Base-by-base conservation (phyloP, 2,797 vertebrate genomes). In the Falco naumanni region DNA sequence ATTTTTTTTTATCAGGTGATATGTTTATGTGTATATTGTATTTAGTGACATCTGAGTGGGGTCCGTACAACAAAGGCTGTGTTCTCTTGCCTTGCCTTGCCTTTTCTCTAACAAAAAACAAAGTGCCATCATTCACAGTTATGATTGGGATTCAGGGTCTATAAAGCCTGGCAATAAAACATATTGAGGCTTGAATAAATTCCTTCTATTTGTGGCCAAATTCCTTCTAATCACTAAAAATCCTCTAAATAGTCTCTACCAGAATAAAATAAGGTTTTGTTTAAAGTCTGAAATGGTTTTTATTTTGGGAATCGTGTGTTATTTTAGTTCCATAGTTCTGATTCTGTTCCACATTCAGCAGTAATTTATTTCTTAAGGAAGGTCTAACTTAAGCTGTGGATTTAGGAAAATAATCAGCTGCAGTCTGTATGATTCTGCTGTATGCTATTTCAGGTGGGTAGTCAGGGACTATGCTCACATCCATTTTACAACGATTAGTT, bases 341-440 rank as follows among this genome's bases (percentile, higher is more conserved):
- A 89, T 82, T 89, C 60, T 89, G 34, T 59, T 89, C 43, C n/a
- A 83, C 92, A 83, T 95, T 93, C 78, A 90, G 45, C 53, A 91
- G 60, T 53, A 91, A 68, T 92, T 93, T 87, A 74, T 79, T 91
- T 94, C 71, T 89, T 80, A 92, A 90, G 37, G 33, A 74, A 95
- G 20, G 16, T 57, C 68, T 88, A 76, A 48, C 33, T 84, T 88
- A 75, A 75, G 16, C 64, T 88, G 25, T 60, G n/a, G 34, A 28
- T 84, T 93, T 92, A 87, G 60, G 59, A 66, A 86, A 93, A 95
- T 57, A 95, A 77, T 95, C 70, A 84, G 43, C 11, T 19, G 19
- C 56, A 80, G 31, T 87, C 33, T 87, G 31, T 17, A 29, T 15
- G 25, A 87, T 87, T 94, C 25, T 90, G 31, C 22, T 87, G 16